A percentile compares a stretch with the other conserved stretches of the same genome.
phyloP scores from a whole-genome alignment of 2,888 invertebrate genomes.

The Teinopalpus imperialis region DNA sequence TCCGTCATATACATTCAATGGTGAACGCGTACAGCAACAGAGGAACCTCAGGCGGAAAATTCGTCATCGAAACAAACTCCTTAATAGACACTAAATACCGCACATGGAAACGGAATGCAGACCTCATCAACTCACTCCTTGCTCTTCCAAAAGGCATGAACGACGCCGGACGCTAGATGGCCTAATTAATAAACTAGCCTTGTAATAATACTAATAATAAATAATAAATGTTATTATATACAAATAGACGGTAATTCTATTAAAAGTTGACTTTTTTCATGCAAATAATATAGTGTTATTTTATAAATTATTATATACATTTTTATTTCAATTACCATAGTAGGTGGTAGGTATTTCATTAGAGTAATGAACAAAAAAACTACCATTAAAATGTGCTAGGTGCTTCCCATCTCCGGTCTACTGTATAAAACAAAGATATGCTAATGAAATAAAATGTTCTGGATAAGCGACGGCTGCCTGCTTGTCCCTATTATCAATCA shows the following conservation, averaged over 20 bases:
- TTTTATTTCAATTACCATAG: no score
- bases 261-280: not conserved
- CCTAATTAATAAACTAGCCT: constrained; percentile 3
- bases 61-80: constrained; percentile 46
- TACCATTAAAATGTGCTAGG: no score
- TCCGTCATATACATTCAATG: constrained; percentile 51
- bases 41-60: constrained; percentile 35
- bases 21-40: constrained; percentile 45
- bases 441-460: no score
- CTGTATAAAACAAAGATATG: no score
- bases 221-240: constrained; percentile 3
- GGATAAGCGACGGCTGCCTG: no score
- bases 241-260: constrained; percentile 11
- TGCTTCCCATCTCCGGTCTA: no score
- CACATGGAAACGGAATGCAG: constrained; percentile 85
- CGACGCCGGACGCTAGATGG: constrained; percentile 84
- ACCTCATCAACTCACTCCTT: constrained; percentile 88
- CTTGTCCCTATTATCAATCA: no score
- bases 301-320: no score
- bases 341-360: no score
- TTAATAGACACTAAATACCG: constrained; percentile 52
- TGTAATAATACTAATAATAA: not conserved
- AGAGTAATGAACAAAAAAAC: no score
- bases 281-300: not conserved
- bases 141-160: constrained; percentile 89